Evolutionary conservation across 1,140 invertebrate species (phyloP), one percentile per base, ranked within the genome.

Genomic region (Linepithema humile): DNA sequence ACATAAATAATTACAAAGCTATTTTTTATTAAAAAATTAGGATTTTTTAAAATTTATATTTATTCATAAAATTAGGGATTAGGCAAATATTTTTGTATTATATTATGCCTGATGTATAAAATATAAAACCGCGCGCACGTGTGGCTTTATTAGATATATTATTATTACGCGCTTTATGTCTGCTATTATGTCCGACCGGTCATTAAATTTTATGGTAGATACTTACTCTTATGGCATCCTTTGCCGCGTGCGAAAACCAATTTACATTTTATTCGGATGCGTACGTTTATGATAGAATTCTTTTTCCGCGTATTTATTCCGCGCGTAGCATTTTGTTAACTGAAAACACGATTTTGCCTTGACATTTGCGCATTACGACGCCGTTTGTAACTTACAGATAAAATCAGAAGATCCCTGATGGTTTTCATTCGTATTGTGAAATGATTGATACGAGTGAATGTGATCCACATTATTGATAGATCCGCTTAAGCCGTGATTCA

Each of bases 341-440:
- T 15, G 38, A 26, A 55, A 55, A 45, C 29, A 70, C 35, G n/a
- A 60, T 48, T 57, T 43, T 32, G 12, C 7, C 43, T 29, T 0
- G 48, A 50, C 7, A 15, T 29, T 60, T 72, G n/a, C 12, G 38
- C 43, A 12, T 57, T n/a, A 2, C 9, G 2, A 26, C 20, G 20
- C 29, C 26, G 12, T 40, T 35, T 23, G n/a, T 17, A 77, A 93
- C 93, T 94, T 90, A 95, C 94, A 91, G 72, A 95, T 95, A 59
- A 95, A 94, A 78, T 94, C 93, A 7, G 94, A 94, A 57, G 94
- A 95, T n/a, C 94, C 93, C 70, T 92, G 88, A 70, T 92, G 90
- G 12, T 73, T 85, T 32, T 90, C 89, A 45, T 87, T 85, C 0
- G 88, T 88, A 73, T 86, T 83, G 10, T 69, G 69, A 38, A 91